phyloP scores from a whole-genome alignment of 2,888 invertebrate genomes.

The Serrognathus titanus region DNA sequence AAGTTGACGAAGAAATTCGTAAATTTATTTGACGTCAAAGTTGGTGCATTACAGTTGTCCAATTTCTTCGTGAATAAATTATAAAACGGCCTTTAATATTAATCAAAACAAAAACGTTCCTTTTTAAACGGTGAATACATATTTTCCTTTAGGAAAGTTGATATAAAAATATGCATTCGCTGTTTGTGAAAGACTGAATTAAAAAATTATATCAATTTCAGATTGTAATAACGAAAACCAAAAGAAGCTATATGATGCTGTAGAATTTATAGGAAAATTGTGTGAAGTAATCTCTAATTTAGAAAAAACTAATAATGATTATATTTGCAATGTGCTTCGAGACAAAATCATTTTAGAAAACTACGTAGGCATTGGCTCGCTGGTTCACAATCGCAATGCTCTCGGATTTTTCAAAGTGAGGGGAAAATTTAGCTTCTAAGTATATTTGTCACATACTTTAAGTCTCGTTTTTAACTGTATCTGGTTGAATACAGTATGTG shows the following conservation, averaged over 20 bases:
- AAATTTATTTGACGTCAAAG: too few relatives aligned
- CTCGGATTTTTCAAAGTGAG: constrained; percentile 85
- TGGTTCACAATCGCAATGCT: constrained; percentile 77
- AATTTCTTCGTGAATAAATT: too few relatives aligned
- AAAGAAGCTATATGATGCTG: constrained; percentile 56
- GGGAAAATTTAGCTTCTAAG: constrained; percentile 79
- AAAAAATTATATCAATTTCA: constrained; percentile 24
- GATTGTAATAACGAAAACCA: constrained; percentile 40
- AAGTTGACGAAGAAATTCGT: too few relatives aligned
- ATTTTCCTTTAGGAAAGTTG: too few relatives aligned
- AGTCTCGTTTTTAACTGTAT: too few relatives aligned
- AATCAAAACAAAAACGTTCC: too few relatives aligned
- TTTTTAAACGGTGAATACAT: too few relatives aligned
- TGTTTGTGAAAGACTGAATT: constrained; percentile 1
- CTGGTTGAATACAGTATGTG: too few relatives aligned
- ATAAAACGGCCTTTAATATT: too few relatives aligned
- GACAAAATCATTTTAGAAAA: constrained; percentile 74
- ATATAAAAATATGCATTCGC: neutral
- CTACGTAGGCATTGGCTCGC: constrained; percentile 74
- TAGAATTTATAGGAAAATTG: constrained; percentile 57
- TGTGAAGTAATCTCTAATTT: constrained; percentile 54
- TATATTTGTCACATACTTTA: neutral
- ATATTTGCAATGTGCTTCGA: constrained; percentile 58
- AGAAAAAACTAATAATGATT: constrained; percentile 35
- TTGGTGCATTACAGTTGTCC: too few relatives aligned